phyloP scores from a whole-genome alignment of 2,113 vertebrate genomes.

The Loxodonta africana region DNA sequence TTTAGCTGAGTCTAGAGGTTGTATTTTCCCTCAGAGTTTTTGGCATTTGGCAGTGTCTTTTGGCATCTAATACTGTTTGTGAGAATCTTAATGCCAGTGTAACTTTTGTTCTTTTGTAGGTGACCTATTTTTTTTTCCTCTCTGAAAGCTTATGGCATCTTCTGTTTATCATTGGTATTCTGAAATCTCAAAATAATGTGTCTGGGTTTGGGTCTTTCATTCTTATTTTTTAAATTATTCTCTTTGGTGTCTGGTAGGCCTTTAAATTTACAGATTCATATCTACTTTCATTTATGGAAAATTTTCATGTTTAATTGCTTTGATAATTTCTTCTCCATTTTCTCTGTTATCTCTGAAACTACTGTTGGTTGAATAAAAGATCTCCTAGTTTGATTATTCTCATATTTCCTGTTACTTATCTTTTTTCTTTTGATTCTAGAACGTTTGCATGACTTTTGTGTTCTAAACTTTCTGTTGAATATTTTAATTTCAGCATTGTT shows the following conservation, averaged over 20 bases:
- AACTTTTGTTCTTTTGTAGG: background rate
- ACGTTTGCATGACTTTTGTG: background rate
- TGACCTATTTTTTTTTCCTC: slow-evolving; percentile 4
- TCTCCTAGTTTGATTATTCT: background rate
- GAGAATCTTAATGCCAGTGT: background rate
- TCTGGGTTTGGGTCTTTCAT: background rate
- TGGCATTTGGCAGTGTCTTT: background rate
- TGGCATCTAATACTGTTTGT: background rate
- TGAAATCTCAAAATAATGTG: background rate
- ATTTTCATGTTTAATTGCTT: slow-evolving; percentile 45
- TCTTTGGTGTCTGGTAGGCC: background rate
- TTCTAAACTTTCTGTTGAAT: background rate
- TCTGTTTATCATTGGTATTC: background rate
- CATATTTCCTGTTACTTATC: background rate
- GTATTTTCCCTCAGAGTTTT: slow-evolving; percentile 9
- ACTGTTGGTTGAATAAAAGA: background rate
- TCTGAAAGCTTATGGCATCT: background rate
- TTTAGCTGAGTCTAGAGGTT: slow-evolving; percentile 46
- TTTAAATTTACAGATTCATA: background rate
- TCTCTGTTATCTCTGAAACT: background rate
- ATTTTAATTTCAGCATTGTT: slow-evolving; percentile 40
- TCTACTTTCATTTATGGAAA: slow-evolving; percentile 15
- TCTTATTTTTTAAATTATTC: slow-evolving; percentile 6
- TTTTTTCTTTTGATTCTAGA: slow-evolving; percentile 49
- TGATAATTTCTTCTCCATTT: background rate